A percentile compares a stretch with the other conserved stretches of the same genome.
Conservation (phyloP, 2,888 invertebrate genomes). For the Chaitophorus viminalis region DNA sequence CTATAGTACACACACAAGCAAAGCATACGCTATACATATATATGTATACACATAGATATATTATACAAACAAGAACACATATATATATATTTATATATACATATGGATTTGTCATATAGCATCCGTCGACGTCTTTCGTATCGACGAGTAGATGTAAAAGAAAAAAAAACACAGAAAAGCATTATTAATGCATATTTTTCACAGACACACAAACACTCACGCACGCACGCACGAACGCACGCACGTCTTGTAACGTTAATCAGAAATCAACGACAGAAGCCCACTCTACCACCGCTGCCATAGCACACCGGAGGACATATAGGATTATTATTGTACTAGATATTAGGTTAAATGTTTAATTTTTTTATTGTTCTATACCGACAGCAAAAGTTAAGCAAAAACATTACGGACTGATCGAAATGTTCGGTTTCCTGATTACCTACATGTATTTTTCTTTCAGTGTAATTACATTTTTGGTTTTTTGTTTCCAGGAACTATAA, state of each 20-base stretch:
- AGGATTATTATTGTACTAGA: not conserved
- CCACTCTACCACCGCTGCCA: conserved; percentile 7
- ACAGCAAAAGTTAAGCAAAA: too few species aligned
- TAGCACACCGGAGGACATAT: not conserved
- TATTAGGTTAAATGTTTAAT: too few species aligned
- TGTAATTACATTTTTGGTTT: too few species aligned
- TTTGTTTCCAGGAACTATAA: too few species aligned
- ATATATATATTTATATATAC: too few species aligned
- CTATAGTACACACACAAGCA: not conserved
- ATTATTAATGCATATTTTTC: not conserved
- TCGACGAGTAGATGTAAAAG: not conserved
- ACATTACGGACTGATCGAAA: too few species aligned
- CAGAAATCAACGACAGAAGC: conserved; percentile 7
- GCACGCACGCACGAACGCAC: not conserved
- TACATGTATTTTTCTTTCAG: too few species aligned
- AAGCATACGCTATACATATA: not conserved
- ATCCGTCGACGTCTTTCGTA: conserved; percentile 17
- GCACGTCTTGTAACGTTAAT: not conserved
- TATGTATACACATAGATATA: not conserved
- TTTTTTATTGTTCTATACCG: too few species aligned
- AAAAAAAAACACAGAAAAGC: conserved; percentile 15
- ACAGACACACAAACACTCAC: not conserved
- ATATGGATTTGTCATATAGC: conserved; percentile 36
- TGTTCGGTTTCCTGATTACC: too few species aligned
- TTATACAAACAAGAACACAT: not conserved